Evolutionary conservation across 1,140 invertebrate species (phyloP).

Genomic region (Scaptomyza hsui): DNA sequence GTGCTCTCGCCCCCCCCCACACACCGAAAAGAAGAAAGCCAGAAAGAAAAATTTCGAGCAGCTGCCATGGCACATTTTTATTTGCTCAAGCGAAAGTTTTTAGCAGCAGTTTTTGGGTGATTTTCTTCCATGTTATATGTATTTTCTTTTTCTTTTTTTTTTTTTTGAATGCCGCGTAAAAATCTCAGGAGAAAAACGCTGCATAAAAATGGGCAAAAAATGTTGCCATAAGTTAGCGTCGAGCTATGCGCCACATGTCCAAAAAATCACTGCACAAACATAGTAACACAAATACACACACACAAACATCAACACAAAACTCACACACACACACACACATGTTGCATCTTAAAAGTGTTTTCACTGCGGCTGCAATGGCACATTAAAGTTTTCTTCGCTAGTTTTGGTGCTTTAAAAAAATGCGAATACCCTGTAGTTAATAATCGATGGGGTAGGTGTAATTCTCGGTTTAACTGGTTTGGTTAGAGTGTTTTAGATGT

Average conservation of each 20-base stretch:
- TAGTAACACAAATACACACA: conserved; percentile 17
- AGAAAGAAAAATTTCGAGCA: conserved; percentile 25
- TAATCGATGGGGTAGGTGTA: background rate
- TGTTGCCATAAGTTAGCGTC: conserved; percentile 48
- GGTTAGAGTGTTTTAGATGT: too few relatives aligned
- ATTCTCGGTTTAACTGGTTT: too few relatives aligned
- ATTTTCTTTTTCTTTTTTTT: conserved; percentile 43
- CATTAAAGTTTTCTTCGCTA: conserved; percentile 22
- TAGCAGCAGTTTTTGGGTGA: conserved; percentile 43
- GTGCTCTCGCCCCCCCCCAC: conserved; percentile 8
- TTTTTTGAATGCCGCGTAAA: conserved; percentile 40
- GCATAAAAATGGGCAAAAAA: conserved; percentile 43
- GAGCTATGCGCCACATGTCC: conserved; percentile 55
- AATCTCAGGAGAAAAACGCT: conserved; percentile 45
- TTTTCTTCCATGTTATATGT: too few relatives aligned
- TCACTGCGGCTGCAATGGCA: conserved; percentile 25
- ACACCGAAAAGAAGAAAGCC: conserved; percentile 15
- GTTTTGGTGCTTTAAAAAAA: conserved; percentile 1
- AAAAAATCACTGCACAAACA: conserved; percentile 65
- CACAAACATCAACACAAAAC: conserved; percentile 28
- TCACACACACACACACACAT: conserved; percentile 32
- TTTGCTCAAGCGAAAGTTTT: conserved; percentile 62
- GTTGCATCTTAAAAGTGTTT: conserved; percentile 44
- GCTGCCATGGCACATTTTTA: conserved; percentile 53
- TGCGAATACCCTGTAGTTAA: background rate